These are phyloP conservation scores for Gonatopus flavifemur DNA, from an alignment of 1,140 invertebrate genomes.

Conservation along the genomic window DNA sequence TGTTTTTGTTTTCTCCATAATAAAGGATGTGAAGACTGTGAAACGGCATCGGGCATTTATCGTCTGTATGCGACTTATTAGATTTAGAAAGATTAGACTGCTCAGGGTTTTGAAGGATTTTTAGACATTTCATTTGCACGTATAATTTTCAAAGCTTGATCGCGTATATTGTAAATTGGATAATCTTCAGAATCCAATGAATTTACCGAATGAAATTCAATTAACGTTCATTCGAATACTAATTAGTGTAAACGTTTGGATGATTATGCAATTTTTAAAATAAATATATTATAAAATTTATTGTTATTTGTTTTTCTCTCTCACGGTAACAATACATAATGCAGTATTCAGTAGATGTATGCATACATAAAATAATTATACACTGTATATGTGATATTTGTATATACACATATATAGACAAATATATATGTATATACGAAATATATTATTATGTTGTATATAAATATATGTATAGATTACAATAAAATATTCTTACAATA, in stretches of 20 bases:
- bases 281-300: conserved; percentile 38
- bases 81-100: conserved; percentile 22
- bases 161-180: too few species aligned
- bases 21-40: too few species aligned
- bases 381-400: neutral
- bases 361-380: conserved; percentile 6
- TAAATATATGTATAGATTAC: conserved; percentile 26
- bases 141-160: too few species aligned
- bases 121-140: too few species aligned
- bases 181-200: too few species aligned
- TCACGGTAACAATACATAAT: conserved; percentile 28
- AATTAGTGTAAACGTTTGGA: too few species aligned
- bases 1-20: too few species aligned
- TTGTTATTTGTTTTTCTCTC: too few species aligned
- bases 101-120: conserved; percentile 31
- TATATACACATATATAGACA: conserved; percentile 7
- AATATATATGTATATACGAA: conserved; percentile 12
- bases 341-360: conserved; percentile 32
- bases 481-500: conserved; percentile 36
- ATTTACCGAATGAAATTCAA: too few species aligned
- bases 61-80: conserved; percentile 5
- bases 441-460: conserved; percentile 19
- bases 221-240: neutral
- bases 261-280: conserved; percentile 32
- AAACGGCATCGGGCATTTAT: conserved; percentile 5